A percentile compares a stretch with the other conserved stretches of the same genome.
Evolutionary conservation across 2,113 vertebrate species (phyloP).

Genomic region (Bucco capensis): DNA sequence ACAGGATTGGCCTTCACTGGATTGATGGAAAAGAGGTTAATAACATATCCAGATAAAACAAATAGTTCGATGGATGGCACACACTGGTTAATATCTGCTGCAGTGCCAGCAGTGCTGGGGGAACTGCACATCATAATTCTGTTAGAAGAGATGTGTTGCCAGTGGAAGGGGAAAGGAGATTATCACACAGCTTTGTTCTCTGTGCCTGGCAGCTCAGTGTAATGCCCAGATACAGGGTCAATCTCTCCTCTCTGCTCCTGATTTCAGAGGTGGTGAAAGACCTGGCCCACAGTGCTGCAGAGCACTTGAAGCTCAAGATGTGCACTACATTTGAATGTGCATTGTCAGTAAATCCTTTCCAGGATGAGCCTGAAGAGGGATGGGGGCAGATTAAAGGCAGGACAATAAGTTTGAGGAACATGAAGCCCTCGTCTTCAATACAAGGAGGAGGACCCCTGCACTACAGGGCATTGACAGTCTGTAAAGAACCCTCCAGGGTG

Average conservation of each 20-base stretch:
- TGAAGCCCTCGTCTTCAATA: accelerated
- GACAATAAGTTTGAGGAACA: not conserved
- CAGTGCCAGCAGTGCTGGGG: not conserved
- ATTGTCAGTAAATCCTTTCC: not conserved
- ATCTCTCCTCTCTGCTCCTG: not conserved
- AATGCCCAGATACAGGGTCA: not conserved
- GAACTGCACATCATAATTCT: not conserved
- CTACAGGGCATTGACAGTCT: not conserved
- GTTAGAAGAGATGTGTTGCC: not conserved
- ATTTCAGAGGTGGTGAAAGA: not conserved
- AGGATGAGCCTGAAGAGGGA: not conserved
- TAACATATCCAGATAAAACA: slow-evolving; percentile 32
- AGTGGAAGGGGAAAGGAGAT: not conserved
- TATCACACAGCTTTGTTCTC: not conserved
- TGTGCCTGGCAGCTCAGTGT: not conserved
- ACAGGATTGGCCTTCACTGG: not conserved
- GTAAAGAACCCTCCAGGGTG: accelerated
- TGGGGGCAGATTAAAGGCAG: not conserved
- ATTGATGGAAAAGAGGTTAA: slow-evolving; percentile 52
- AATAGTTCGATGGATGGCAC: not conserved
- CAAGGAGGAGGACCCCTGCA: not conserved
- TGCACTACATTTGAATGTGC: not conserved
- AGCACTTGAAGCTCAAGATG: not conserved
- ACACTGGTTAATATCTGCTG: slow-evolving; percentile 22
- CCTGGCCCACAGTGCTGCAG: accelerated